Percentiles rank a stretch among this genome's conserved stretches.
Evolutionary conservation across 2,113 vertebrate genomes (phyloP).

Genomic region (Patagioenas fasciata): DNA sequence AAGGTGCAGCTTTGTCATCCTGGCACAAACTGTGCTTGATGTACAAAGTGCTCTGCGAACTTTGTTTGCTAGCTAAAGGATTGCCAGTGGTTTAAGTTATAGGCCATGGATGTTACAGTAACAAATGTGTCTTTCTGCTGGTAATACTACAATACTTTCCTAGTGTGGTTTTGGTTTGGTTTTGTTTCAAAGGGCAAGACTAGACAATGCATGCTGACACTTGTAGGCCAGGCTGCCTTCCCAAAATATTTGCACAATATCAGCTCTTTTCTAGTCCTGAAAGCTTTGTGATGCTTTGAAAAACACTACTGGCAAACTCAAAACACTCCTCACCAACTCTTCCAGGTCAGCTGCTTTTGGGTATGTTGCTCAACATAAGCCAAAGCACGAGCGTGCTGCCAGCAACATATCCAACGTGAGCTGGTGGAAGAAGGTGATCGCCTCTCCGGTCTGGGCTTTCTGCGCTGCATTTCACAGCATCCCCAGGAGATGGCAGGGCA

Average conservation of each 20-base stretch:
- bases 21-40: neutral
- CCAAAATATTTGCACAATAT: neutral
- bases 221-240: neutral
- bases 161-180: fast-evolving
- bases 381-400: fast-evolving
- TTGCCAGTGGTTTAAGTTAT: neutral
- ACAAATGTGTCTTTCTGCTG: neutral
- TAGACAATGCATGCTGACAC: neutral
- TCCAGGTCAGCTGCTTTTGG: neutral
- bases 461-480: neutral
- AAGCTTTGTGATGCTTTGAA: neutral
- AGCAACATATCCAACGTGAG: neutral
- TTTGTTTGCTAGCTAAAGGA: fast-evolving
- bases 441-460: fast-evolving
- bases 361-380: fast-evolving
- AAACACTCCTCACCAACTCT: neutral
- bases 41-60: neutral
- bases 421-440: fast-evolving
- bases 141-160: neutral
- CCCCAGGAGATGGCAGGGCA: conserved; percentile 44
- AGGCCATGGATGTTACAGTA: neutral
- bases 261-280: neutral
- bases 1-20: fast-evolving
- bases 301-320: neutral
- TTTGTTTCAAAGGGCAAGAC: neutral